Conservation (phyloP, 2,113 vertebrate genomes). For the Tragelaphus scriptus region DNA sequence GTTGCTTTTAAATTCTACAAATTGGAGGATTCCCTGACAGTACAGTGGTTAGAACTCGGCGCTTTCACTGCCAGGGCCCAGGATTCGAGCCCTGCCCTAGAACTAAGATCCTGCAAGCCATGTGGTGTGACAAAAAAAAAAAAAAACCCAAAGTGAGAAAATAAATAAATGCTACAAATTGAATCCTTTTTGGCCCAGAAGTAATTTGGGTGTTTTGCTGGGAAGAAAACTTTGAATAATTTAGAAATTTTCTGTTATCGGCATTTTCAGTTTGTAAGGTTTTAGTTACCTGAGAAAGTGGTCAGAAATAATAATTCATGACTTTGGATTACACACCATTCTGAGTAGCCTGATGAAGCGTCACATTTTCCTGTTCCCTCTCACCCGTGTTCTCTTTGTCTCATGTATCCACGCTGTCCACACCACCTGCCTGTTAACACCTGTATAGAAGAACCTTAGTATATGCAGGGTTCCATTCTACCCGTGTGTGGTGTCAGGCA, state of each 20-base stretch:
- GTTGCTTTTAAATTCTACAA: background rate
- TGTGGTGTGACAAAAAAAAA: slow-evolving; percentile 36
- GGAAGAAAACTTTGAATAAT: slow-evolving; percentile 47
- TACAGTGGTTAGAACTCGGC: background rate
- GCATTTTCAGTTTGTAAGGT: background rate
- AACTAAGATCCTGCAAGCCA: background rate
- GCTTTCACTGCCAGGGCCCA: background rate
- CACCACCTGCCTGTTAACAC: background rate
- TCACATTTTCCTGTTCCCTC: background rate
- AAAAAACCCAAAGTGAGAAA: background rate
- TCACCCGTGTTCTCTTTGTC: background rate
- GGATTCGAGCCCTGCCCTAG: background rate
- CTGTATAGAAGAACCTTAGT: background rate
- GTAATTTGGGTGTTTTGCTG: slow-evolving; percentile 88
- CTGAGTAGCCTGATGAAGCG: background rate
- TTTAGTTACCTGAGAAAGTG: background rate
- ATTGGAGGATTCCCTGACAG: background rate
- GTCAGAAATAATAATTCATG: background rate
- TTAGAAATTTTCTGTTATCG: background rate
- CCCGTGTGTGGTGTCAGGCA: background rate
- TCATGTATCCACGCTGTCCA: background rate
- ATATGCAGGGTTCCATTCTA: background rate
- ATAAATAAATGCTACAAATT: background rate
- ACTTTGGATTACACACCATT: background rate
- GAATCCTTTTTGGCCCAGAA: slow-evolving; percentile 78